Conservation (phyloP, 1,140 invertebrate genomes). For the Tetranychus urticae region DNA sequence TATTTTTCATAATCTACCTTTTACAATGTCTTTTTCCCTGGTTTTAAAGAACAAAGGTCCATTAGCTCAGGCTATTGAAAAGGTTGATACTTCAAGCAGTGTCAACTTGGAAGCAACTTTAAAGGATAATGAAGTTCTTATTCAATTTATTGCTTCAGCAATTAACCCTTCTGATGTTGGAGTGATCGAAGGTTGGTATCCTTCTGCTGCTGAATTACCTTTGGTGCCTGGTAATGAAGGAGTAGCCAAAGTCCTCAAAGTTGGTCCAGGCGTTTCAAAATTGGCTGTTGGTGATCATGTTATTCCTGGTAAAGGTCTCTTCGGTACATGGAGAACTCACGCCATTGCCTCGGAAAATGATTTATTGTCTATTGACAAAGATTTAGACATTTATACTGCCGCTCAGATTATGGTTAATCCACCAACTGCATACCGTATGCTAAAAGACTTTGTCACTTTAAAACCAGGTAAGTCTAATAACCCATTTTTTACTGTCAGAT, state of each 20-base stretch:
- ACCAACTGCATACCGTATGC: conserved; percentile 85
- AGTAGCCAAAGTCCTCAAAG: conserved; percentile 51
- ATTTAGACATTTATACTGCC: conserved; percentile 42
- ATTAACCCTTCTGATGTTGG: conserved; percentile 98
- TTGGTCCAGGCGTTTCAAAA: conserved; percentile 27
- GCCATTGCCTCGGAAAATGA: conserved; percentile 33
- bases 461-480: conserved; percentile 18
- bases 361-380: conserved; percentile 26
- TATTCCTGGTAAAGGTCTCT: conserved; percentile 38
- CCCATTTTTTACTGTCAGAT: no score
- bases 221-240: conserved; percentile 73
- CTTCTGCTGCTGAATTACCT: conserved; percentile 56
- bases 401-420: conserved; percentile 80
- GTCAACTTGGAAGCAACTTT: neutral
- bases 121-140: conserved; percentile 29
- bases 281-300: conserved; percentile 54
- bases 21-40: no score
- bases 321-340: conserved; percentile 67
- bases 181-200: conserved; percentile 86
- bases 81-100: conserved; percentile 5
- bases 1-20: no score
- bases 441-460: conserved; percentile 62
- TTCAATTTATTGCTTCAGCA: conserved; percentile 69
- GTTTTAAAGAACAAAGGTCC: no score
- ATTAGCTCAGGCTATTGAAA: neutral